Conservation (phyloP, 2,888 invertebrate species). For the Unio delphinus region DNA sequence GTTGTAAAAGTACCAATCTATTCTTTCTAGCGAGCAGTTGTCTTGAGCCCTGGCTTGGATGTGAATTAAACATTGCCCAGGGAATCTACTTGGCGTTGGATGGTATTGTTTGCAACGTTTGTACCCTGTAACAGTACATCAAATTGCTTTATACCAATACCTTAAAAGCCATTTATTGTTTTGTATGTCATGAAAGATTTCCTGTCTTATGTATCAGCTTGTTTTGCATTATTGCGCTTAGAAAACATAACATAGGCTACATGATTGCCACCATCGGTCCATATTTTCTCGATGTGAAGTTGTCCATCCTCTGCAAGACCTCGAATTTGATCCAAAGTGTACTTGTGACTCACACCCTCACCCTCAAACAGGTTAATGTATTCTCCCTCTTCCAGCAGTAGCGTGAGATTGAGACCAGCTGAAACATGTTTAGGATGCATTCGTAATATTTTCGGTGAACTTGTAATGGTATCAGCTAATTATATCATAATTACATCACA, state of each 20-base stretch:
- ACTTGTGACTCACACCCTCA: constrained; percentile 33
- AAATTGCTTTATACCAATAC: too few species aligned
- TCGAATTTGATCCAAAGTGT: constrained; percentile 25
- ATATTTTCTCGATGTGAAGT: constrained; percentile 17
- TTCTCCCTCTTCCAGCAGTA: constrained; percentile 16
- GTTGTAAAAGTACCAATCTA: too few species aligned
- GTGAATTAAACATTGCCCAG: too few species aligned
- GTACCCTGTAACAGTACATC: too few species aligned
- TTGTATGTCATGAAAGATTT: too few species aligned
- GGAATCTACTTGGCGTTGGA: too few species aligned
- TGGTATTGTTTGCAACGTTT: too few species aligned
- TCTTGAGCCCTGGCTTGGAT: too few species aligned
- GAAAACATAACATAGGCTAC: constrained; percentile 8
- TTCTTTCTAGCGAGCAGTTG: too few species aligned
- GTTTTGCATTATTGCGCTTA: too few species aligned
- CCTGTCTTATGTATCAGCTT: too few species aligned
- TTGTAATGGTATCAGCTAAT: background rate
- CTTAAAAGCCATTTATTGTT: too few species aligned
- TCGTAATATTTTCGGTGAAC: background rate
- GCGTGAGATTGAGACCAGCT: constrained; percentile 21
- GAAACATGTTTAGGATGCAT: constrained; percentile 2
- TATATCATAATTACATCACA: background rate
- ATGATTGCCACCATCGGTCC: constrained; percentile 22
- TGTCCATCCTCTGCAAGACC: constrained; percentile 17
- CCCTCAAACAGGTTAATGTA: constrained; percentile 21